Percentiles rank a stretch among this genome's conserved stretches.
Conservation (phyloP, 2,888 invertebrate species). For the Cephus sareptanus region DNA sequence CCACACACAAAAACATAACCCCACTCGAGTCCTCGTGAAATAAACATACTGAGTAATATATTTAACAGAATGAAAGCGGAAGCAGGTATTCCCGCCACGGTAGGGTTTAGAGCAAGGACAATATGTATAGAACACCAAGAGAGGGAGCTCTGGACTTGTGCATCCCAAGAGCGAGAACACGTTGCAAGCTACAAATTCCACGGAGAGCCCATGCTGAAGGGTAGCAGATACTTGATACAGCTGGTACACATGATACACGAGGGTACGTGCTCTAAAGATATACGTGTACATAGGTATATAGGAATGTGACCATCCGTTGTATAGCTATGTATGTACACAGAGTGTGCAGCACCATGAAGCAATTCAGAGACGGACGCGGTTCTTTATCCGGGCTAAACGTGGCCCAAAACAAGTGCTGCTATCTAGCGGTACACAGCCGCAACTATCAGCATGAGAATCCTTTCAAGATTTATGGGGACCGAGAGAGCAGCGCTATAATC, state of each 20-base stretch:
- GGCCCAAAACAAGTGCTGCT: neutral
- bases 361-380: neutral
- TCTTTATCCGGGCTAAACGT: neutral
- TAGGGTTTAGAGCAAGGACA: too few species aligned
- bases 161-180: conserved; percentile 20
- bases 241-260: neutral
- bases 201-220: conserved; percentile 35
- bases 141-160: neutral
- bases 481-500: neutral
- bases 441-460: neutral
- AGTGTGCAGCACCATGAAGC: conserved; percentile 11
- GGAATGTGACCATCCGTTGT: conserved; percentile 3
- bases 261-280: neutral
- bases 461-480: neutral
- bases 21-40: too few species aligned
- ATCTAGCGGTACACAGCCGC: neutral
- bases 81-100: too few species aligned
- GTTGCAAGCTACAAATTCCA: conserved; percentile 56
- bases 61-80: too few species aligned
- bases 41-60: too few species aligned
- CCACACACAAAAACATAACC: too few species aligned
- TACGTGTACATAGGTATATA: neutral
- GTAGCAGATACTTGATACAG: conserved; percentile 11
- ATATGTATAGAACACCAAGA: too few species aligned
- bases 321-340: conserved; percentile 12